A percentile compares a stretch with the other conserved stretches of the same genome.
Evolutionary conservation across 2,113 vertebrate genomes (phyloP).

Genomic region (Saguinus midas): DNA sequence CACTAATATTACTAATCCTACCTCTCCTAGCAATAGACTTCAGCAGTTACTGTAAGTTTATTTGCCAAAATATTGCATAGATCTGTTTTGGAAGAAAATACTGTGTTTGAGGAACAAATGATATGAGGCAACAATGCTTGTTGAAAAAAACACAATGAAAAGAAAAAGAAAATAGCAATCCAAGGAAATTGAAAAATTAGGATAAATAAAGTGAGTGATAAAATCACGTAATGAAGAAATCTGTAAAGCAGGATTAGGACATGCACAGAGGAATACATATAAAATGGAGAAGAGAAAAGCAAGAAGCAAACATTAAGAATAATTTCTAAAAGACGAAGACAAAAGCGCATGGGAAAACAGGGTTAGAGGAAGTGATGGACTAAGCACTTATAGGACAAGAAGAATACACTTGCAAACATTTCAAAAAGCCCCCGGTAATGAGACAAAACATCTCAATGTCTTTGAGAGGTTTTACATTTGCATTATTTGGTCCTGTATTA

Average conservation of each 20-base stretch:
- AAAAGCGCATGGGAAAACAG: background rate
- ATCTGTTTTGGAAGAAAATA: conserved; percentile 22
- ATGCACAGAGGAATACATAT: background rate
- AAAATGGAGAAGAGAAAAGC: background rate
- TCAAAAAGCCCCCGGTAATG: background rate
- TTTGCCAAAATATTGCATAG: background rate
- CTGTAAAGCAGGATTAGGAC: background rate
- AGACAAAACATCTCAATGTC: background rate
- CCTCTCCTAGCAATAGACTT: background rate
- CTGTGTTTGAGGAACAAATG: background rate
- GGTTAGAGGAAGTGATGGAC: background rate
- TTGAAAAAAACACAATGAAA: background rate
- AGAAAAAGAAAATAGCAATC: background rate
- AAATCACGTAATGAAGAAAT: conserved; percentile 41
- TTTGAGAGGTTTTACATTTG: conserved; percentile 17
- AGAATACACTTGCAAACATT: background rate
- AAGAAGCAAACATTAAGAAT: background rate
- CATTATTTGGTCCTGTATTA: background rate
- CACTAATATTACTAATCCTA: conserved; percentile 39
- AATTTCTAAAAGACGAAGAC: background rate
- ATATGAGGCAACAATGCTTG: background rate
- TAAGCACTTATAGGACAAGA: background rate
- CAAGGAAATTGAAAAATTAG: background rate
- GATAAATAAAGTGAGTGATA: background rate
- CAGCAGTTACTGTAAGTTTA: background rate